Base-by-base conservation (phyloP, 1,140 invertebrate species). In the Ceratitis capitata region DNA sequence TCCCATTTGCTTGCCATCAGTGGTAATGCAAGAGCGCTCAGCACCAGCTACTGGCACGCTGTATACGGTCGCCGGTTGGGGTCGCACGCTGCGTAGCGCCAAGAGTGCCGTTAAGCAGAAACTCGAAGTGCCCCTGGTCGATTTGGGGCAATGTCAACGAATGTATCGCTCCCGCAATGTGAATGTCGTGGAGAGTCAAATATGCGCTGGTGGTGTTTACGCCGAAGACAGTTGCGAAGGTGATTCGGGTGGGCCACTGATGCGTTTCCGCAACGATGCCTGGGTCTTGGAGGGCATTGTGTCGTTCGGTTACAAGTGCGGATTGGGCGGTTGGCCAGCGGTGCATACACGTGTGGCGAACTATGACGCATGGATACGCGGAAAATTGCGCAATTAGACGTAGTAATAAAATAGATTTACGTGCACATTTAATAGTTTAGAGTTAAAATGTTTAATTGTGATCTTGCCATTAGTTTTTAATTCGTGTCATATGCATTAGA, bases 181-280 rank as follows among this genome's bases (percentile, higher is more conserved):
- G 19, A 58, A 84, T 29, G 74, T 87, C 14, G 86, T 85, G 32
- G 53, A 83, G 1, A 35, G 26, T 14, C 94, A 95, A 86, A 89
- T 95, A 83, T 95, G 94, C 87, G 94, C 94, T 0, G 94, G 94
- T 14, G 94, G 94, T 10, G 88, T 92, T 14, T 87, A 90, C 0
- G 93, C 93, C 6, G 90, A 94, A 86, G 95, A 96, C 85, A 93
- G 94, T 1, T 95, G 95, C 84, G 92, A 93, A 0, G 95, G 95
- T 0, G 95, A 95, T 85, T 96, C 96, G 1, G 96, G 96, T 14
- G 96, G 96, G n/a, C 93, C 93, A 0, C 49, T 94, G n/a, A 93
- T 94, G 93, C 92, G 91, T 29, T 90, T 92, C 83, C 88, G 91
- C 0, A 88, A 88, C 6, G 92, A 86, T 82, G 88, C 90, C 87